Evolutionary conservation across 2,113 vertebrate genomes (phyloP), one percentile per base, ranked within the genome.

Genomic region (Sturnira hondurensis): DNA sequence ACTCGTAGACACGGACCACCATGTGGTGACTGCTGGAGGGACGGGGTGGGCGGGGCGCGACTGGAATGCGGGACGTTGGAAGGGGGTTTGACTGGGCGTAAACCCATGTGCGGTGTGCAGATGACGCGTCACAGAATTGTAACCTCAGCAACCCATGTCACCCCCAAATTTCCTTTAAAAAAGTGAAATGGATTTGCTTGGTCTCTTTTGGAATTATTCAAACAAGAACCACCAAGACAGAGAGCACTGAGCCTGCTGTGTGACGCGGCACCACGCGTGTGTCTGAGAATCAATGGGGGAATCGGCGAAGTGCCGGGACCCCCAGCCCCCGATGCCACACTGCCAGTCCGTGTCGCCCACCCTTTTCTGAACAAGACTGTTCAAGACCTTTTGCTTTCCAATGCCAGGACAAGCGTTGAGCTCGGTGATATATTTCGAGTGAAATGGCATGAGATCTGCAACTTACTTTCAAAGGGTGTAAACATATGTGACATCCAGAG

Each of bases 281-380:
- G 74, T 68, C 50, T 50, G 67, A 86, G 68, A 89, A 91, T 89
- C 84, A 86, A 41, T 63, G 68, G 38, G 77, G 91, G 77, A 94
- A 63, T 90, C 89, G 67, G 65, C 67, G 74, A 93, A 67, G 45
- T 81, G 28, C 78, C 86, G 47, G 80, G 88, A 58, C 31, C n/a
- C 89, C 20, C 41, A 73, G 89, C 74, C 54, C 54, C 82, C 82
- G 82, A 81, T 86, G 28, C 63, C 81, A 50, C 1, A 7, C 54
- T 63, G 26, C 70, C 5, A 15, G 54, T 63, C 24, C 41, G 22
- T 89, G 10, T 56, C 78, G 33, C 14, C 74, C 5, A 58, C 41
- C 5, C 38, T 74, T 80, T 67, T 90, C 81, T 73, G 61, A 95
- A 65, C 11, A 89, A 56, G n/a, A 82, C 45, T 41, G 41, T 78